Percentiles rank a stretch among this genome's conserved stretches.
These are phyloP conservation scores for Vireo griseus DNA, from an alignment of 2,797 vertebrate species.

Conservation along the genomic window DNA sequence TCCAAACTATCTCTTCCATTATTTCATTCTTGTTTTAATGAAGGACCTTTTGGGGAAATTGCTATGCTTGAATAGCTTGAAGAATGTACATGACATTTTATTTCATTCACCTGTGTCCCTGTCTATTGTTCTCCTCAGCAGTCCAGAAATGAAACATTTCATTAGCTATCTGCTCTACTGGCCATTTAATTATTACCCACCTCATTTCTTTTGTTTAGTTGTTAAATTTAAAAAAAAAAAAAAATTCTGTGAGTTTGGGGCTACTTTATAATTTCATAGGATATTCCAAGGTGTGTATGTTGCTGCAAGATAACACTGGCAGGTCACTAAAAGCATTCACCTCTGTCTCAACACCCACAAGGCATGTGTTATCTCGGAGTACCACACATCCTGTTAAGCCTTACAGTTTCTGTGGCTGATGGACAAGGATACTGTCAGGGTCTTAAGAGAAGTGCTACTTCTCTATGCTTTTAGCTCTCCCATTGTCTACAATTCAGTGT, in stretches of 20 bases:
- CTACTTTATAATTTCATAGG: slow-evolving; percentile 31
- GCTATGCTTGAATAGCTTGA: neutral
- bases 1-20: neutral
- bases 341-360: slow-evolving; percentile 9
- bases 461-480: neutral
- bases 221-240: slow-evolving; percentile 33
- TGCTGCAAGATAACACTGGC: slow-evolving; percentile 60
- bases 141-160: slow-evolving; percentile 40
- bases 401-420: slow-evolving; percentile 6
- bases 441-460: neutral
- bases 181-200: slow-evolving; percentile 51
- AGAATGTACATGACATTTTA: slow-evolving; percentile 35
- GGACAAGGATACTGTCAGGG: neutral
- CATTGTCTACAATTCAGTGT: neutral
- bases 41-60: neutral
- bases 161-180: slow-evolving; percentile 22
- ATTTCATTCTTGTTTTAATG: slow-evolving; percentile 41
- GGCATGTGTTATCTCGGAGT: slow-evolving; percentile 62
- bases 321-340: slow-evolving; percentile 38
- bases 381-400: neutral
- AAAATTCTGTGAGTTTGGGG: neutral
- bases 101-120: slow-evolving; percentile 39
- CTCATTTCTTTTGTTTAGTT: slow-evolving; percentile 57
- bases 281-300: slow-evolving; percentile 27
- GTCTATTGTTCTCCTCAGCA: slow-evolving; percentile 30